A percentile compares a stretch with the other conserved stretches of the same genome.
These are phyloP conservation scores for Pelodytes ibericus DNA, from an alignment of 2,797 vertebrate genomes.

Conservation along the genomic window DNA sequence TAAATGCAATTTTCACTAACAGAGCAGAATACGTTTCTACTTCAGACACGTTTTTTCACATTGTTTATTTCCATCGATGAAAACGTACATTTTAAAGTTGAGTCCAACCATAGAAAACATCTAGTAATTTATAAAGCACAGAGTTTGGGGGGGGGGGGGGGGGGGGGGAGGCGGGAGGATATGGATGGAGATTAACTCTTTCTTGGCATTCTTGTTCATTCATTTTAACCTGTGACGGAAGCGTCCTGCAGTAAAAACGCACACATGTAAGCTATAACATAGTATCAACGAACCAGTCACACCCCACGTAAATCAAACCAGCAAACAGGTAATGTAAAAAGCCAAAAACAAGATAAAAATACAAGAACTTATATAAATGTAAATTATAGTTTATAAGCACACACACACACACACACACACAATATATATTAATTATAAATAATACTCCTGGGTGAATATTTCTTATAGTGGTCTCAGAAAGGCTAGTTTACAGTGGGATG, in stretches of 20 bases:
- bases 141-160: background rate
- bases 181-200: background rate
- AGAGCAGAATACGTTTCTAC: background rate
- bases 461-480: too few relatives aligned
- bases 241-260: background rate
- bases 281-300: background rate
- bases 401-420: too few relatives aligned
- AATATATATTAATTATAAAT: too few relatives aligned
- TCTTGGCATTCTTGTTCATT: background rate
- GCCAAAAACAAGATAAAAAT: background rate
- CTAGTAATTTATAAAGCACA: background rate
- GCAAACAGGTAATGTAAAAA: background rate
- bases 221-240: background rate
- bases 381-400: background rate
- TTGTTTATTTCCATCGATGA: slow-evolving; percentile 17
- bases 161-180: background rate
- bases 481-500: too few relatives aligned
- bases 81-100: background rate
- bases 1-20: slow-evolving; percentile 13
- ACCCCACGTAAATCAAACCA: too few relatives aligned
- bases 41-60: background rate
- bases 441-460: too few relatives aligned
- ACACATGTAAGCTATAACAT: background rate
- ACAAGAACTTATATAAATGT: background rate
- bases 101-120: background rate